phyloP scores from a whole-genome alignment of 2,113 vertebrate species.

The Furnarius figulus region DNA sequence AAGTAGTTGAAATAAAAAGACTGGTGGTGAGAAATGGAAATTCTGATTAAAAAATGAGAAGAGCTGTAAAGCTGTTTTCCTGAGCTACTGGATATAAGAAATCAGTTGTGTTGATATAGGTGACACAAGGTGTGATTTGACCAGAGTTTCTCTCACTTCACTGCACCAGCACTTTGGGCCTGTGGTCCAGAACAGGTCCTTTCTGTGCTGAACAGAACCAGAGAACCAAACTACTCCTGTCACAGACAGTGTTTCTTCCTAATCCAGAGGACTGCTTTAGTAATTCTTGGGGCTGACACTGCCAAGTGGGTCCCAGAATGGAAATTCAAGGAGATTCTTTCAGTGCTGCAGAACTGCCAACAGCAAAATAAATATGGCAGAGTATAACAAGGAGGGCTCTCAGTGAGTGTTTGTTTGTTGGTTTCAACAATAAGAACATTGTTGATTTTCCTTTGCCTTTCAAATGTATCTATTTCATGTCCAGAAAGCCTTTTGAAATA shows the following conservation, averaged over 20 bases:
- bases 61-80: background rate
- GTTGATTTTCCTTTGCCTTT: background rate
- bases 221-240: background rate
- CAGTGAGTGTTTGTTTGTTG: background rate
- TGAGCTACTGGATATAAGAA: background rate
- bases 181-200: background rate
- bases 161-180: background rate
- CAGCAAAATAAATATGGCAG: background rate
- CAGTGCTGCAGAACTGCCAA: background rate
- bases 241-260: background rate
- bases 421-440: background rate
- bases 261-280: background rate
- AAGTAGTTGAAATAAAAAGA: constrained; percentile 16
- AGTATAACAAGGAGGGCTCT: background rate
- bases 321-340: background rate
- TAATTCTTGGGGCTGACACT: background rate
- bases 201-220: background rate
- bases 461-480: background rate
- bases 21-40: background rate
- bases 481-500: background rate
- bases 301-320: background rate
- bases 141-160: background rate
- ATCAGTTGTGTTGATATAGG: background rate
- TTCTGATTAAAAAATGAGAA: background rate
- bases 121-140: background rate